Evolutionary conservation across 1,140 invertebrate genomes (phyloP).

Genomic region (Fragariocoptes setiger): DNA sequence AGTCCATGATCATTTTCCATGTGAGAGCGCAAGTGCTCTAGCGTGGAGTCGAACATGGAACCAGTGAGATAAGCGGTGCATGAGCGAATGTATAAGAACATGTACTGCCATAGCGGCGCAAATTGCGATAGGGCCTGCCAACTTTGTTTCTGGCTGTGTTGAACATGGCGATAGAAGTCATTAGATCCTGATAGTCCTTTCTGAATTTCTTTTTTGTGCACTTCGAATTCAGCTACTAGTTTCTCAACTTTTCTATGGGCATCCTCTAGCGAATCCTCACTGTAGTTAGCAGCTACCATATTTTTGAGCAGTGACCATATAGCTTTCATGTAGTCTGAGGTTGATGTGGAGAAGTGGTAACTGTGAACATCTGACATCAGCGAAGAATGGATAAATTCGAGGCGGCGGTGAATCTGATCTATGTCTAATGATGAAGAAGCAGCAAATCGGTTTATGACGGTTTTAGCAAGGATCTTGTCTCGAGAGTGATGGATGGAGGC

Average conservation of each 20-base stretch:
- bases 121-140: background rate
- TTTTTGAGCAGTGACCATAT: background rate
- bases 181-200: too few relatives aligned
- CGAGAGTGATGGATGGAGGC: background rate
- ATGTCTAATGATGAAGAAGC: background rate
- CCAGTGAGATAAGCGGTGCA: too few relatives aligned
- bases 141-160: background rate
- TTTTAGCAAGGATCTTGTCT: background rate
- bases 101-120: background rate
- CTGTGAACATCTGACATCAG: background rate
- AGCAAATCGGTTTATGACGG: background rate
- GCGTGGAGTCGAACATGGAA: too few relatives aligned
- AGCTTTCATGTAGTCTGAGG: background rate
- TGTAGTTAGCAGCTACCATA: background rate
- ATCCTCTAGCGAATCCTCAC: background rate
- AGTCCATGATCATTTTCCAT: too few relatives aligned
- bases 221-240: background rate
- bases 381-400: background rate
- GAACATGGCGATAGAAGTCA: too few relatives aligned
- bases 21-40: too few relatives aligned
- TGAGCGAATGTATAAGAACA: too few relatives aligned
- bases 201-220: background rate
- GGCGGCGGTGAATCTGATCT: background rate
- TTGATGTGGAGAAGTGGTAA: too few relatives aligned
- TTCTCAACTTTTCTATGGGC: background rate